A percentile compares a stretch with the other conserved stretches of the same genome.
phyloP scores from a whole-genome alignment of 2,113 vertebrate species.

The Enhydra lutris region DNA sequence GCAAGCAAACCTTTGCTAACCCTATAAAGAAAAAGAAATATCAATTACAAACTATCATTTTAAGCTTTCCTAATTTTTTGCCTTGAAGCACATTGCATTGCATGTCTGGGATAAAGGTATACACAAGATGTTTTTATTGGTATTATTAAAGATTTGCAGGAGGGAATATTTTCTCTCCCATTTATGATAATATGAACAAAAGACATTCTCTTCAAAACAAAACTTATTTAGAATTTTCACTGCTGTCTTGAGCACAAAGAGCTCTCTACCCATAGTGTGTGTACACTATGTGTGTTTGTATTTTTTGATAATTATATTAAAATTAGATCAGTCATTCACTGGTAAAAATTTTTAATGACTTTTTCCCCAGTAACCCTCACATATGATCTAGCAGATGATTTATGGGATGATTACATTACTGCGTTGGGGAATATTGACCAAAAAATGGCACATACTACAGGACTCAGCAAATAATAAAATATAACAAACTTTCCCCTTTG shows the following conservation, averaged over 20 bases:
- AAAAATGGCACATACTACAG: background rate
- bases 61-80: background rate
- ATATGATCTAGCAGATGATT: background rate
- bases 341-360: constrained; percentile 15
- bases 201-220: constrained; percentile 7
- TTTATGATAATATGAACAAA: background rate
- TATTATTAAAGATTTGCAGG: background rate
- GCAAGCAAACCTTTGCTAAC: background rate
- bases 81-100: background rate
- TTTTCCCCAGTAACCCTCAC: constrained; percentile 28
- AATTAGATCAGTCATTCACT: constrained; percentile 36
- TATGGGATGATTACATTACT: background rate
- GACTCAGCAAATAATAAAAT: constrained; percentile 24
- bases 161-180: background rate
- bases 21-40: constrained; percentile 15
- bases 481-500: constrained; percentile 12
- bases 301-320: constrained; percentile 32
- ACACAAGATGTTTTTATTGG: background rate
- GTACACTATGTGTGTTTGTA: background rate
- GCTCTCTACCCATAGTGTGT: background rate
- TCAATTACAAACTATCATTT: background rate
- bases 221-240: background rate
- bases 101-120: background rate
- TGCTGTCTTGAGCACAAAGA: constrained; percentile 18
- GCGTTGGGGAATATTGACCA: background rate